Evolutionary conservation across 1,140 invertebrate species (phyloP).

Genomic region (Hypsibius dujardini): DNA sequence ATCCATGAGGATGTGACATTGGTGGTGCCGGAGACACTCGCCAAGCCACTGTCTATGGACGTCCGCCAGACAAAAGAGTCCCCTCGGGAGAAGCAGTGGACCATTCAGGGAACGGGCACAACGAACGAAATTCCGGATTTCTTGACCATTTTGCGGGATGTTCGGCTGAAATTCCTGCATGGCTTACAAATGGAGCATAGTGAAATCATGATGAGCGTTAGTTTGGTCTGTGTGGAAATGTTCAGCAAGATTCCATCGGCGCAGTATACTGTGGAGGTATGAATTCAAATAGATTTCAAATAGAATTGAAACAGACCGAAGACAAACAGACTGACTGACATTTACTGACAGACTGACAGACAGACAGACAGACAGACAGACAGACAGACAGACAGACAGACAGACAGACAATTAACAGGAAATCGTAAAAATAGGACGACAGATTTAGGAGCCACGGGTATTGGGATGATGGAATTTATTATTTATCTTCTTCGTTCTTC

Average conservation of each 20-base stretch:
- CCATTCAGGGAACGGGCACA: background rate
- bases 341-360: no score
- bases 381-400: no score
- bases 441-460: no score
- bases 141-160: constrained; percentile 8
- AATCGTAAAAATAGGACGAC: no score
- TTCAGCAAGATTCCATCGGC: constrained; percentile 12
- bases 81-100: background rate
- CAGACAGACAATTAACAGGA: no score
- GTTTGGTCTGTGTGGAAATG: background rate
- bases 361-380: no score
- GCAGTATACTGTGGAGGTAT: background rate
- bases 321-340: no score
- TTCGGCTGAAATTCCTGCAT: background rate
- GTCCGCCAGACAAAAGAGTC: background rate
- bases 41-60: background rate
- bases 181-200: background rate
- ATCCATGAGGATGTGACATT: background rate
- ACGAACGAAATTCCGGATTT: constrained; percentile 5
- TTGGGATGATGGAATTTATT: no score
- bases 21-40: background rate
- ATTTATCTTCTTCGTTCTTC: no score
- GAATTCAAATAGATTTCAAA: no score
- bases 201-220: background rate
- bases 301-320: no score